Conservation (phyloP, 2,797 vertebrate species). For the Urophycis tenuis region DNA sequence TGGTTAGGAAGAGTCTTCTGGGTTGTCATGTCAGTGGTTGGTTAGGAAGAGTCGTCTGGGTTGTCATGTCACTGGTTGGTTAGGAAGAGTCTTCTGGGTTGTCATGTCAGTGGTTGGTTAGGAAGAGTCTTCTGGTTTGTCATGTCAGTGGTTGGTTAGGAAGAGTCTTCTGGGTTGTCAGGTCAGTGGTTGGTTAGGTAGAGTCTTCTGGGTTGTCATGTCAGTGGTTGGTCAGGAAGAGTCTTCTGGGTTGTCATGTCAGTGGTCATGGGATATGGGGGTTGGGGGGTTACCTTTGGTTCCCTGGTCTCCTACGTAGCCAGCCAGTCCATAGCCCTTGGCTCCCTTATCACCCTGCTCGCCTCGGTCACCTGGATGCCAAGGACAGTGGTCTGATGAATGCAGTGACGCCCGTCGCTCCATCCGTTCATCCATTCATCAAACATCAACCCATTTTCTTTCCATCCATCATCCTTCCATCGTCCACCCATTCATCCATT, state of each 20-base stretch:
- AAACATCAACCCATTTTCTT: too few species aligned
- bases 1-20: too few species aligned
- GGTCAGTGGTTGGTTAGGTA: too few species aligned
- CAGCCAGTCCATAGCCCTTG: slow-evolving; percentile 60
- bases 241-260: background rate
- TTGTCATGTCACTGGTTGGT: too few species aligned
- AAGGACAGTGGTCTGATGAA: slow-evolving; percentile 11
- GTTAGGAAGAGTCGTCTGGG: too few species aligned
- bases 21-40: too few species aligned
- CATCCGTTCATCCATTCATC: background rate
- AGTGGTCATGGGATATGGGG: background rate
- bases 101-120: too few species aligned
- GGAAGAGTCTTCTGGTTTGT: too few species aligned
- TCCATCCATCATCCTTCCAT: background rate
- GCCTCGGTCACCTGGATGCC: slow-evolving; percentile 61
- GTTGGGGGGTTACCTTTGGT: slow-evolving; percentile 54
- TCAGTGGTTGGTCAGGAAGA: background rate
- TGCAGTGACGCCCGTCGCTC: background rate
- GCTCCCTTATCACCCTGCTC: slow-evolving; percentile 65
- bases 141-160: too few species aligned
- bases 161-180: too few species aligned
- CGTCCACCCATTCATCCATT: background rate
- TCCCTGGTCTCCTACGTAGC: slow-evolving; percentile 63
- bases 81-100: too few species aligned
- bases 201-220: too few species aligned